Percentiles rank a stretch among this genome's conserved stretches.
Evolutionary conservation across 92 coral and sea anemone genomes (phyloP).

Genomic region (Porites cylindrica): DNA sequence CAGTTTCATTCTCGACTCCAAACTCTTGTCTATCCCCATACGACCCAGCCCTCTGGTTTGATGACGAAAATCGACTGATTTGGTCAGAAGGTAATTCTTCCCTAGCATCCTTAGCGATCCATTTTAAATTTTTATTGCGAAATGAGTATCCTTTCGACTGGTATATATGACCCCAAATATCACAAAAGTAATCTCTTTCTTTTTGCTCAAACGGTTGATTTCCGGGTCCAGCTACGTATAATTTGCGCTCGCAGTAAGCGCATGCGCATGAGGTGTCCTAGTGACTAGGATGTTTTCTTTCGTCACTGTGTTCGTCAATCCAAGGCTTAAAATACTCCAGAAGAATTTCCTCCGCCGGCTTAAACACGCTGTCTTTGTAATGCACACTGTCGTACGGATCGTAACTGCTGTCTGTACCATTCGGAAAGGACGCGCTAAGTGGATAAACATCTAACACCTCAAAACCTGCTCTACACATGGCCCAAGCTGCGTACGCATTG

Average conservation of each 20-base stretch:
- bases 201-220: background rate
- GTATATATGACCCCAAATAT: too few relatives aligned
- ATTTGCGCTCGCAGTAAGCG: too few relatives aligned
- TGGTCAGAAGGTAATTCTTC: too few relatives aligned
- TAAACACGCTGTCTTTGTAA: conserved; percentile 48
- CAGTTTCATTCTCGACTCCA: too few relatives aligned
- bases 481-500: conserved; percentile 65
- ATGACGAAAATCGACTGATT: too few relatives aligned
- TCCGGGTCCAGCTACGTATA: background rate
- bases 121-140: too few relatives aligned
- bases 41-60: too few relatives aligned
- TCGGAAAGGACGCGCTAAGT: conserved; percentile 69
- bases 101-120: too few relatives aligned
- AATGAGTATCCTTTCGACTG: too few relatives aligned
- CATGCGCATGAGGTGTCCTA: too few relatives aligned
- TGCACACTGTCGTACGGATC: conserved; percentile 69
- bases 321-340: conserved; percentile 36
- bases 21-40: too few relatives aligned
- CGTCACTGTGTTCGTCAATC: background rate
- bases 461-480: conserved; percentile 70
- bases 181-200: background rate
- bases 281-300: background rate
- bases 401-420: conserved; percentile 37
- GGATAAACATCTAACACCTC: conserved; percentile 71
- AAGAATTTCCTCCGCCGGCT: conserved; percentile 54